Base-by-base conservation (phyloP, 2,113 vertebrate genomes). In the Nettapus auritus region DNA sequence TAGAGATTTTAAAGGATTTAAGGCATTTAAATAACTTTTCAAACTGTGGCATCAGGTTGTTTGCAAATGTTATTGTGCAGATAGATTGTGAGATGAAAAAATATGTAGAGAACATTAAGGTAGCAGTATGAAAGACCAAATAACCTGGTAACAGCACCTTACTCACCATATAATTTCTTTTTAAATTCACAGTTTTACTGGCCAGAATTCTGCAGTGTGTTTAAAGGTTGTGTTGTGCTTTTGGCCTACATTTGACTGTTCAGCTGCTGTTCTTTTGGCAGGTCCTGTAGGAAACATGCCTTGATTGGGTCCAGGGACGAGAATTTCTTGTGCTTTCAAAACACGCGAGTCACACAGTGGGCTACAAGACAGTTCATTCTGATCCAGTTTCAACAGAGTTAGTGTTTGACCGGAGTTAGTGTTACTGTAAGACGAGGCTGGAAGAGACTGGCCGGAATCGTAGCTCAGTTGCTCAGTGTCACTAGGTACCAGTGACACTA, bases 311-410 rank as follows among this genome's bases (percentile, higher is more conserved):
- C 23, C 33, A 16, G 62, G 56, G 52, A 31, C 0, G 3, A 46
- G 87, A 89, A 85, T 79, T 11, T 22, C 71, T 6, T 4, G 8
- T 3, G 25, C 5, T 28, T 71, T 68, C 15, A 25, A 76, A 86
- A 63, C 17, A 22, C 53, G 33, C 1, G 0, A 84, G 48, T 9
- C 23, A 11, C 6, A 1, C 0, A 4, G 20, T 0, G 0, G 28
- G 26, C 64, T 76, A 18, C 33, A 57, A 8, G 36, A 26, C 44
- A 57, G 77, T 20, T 48, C 29, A 8, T 1, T 2, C 46, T 70
- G 71, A 70, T 70, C 46, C 44, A 73, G 0, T 74, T n/a, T 55
- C 31, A 42, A 11, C 44, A 18, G 57, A 25, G 36, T 57, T 57
- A 33, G 50, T 31, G 12, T 69, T 40, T 82, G 3, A n/a, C n/a